phyloP scores from a whole-genome alignment of 2,797 vertebrate species.

The Melanotaenia maccullochi region DNA sequence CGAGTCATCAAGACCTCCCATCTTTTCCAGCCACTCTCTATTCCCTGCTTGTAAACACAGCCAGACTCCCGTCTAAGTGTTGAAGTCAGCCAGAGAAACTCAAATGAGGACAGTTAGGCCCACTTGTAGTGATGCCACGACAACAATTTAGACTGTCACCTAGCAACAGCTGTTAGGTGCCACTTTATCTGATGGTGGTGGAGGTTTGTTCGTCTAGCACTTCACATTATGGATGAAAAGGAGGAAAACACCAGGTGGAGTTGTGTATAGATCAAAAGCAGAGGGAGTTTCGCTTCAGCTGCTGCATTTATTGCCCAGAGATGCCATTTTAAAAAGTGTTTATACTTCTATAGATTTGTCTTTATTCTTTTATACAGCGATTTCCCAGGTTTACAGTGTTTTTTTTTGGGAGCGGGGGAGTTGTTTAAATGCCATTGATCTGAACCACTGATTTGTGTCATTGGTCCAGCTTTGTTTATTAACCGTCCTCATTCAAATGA shows the following conservation, averaged over 20 bases:
- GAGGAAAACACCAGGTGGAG: conserved; percentile 3
- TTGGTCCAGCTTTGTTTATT: too few species aligned
- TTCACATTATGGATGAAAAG: conserved; percentile 16
- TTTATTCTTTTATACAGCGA: too few species aligned
- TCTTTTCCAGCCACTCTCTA: not conserved
- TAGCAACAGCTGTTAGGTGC: conserved; percentile 63
- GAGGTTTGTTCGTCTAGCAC: conserved; percentile 8
- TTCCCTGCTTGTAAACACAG: conserved; percentile 8
- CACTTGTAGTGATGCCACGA: conserved; percentile 52
- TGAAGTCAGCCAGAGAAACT: conserved; percentile 33
- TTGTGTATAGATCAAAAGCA: not conserved
- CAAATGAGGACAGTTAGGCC: conserved; percentile 32
- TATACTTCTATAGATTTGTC: too few species aligned
- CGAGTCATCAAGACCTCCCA: not conserved
- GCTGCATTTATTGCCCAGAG: not conserved
- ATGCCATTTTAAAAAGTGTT: too few species aligned
- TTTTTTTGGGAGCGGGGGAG: too few species aligned
- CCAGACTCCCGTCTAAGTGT: conserved; percentile 9
- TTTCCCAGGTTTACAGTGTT: too few species aligned
- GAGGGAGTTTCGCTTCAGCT: not conserved
- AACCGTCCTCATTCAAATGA: too few species aligned
- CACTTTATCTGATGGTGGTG: conserved; percentile 30
- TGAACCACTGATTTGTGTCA: too few species aligned
- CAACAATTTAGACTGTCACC: conserved; percentile 62
- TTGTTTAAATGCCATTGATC: too few species aligned